A percentile compares a stretch with the other conserved stretches of the same genome.
Evolutionary conservation across 2,797 vertebrate species (phyloP).

Genomic region (Chaetodon trifasciatus): DNA sequence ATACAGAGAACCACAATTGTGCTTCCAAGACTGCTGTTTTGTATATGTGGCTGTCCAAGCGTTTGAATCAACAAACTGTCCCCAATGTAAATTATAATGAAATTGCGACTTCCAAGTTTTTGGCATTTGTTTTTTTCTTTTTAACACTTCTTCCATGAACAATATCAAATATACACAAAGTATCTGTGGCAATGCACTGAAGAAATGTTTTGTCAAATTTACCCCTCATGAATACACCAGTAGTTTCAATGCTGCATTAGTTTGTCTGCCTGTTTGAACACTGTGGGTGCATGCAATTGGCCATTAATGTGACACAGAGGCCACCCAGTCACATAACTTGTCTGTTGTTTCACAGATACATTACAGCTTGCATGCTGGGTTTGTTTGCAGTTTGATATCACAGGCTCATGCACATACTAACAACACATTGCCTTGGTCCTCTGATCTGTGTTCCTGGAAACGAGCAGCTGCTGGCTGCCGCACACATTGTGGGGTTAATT

Average conservation of each 20-base stretch:
- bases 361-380: conserved; percentile 38
- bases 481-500: conserved; percentile 50
- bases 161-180: not conserved
- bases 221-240: conserved; percentile 17
- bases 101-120: conserved; percentile 9
- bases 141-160: conserved; percentile 3
- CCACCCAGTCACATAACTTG: conserved; percentile 13
- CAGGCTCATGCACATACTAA: conserved; percentile 11
- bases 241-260: not conserved
- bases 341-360: conserved; percentile 32
- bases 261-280: conserved; percentile 53
- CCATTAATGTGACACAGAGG: conserved; percentile 40
- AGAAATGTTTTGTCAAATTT: conserved; percentile 14
- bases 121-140: not conserved
- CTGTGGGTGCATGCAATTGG: conserved; percentile 20
- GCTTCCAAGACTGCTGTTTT: conserved; percentile 8
- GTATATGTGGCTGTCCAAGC: conserved; percentile 5
- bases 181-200: not conserved
- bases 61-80: conserved; percentile 15
- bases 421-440: conserved; percentile 23
- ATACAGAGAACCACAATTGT: not conserved
- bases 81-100: conserved; percentile 11
- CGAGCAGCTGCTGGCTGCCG: conserved; percentile 17
- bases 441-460: conserved; percentile 52
- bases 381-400: conserved; percentile 44